Conservation (phyloP, 2,797 vertebrate genomes). For the Diglossa cyanea region DNA sequence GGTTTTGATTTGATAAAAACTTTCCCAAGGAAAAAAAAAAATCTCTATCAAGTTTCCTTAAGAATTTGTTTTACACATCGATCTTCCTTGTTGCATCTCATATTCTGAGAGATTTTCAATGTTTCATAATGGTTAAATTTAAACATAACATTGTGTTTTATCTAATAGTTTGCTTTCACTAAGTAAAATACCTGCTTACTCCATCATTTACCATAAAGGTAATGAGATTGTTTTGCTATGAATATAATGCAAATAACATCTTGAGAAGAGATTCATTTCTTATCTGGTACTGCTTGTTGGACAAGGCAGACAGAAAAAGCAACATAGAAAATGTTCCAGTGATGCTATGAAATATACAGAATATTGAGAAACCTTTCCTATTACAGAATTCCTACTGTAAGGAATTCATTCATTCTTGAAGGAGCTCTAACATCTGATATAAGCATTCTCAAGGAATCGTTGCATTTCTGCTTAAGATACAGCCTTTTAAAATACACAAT, state of each 20-base stretch:
- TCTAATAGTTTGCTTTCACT: constrained; percentile 53
- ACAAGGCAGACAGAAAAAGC: constrained; percentile 46
- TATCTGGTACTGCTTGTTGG: constrained; percentile 5
- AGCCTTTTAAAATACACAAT: background rate
- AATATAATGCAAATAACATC: constrained; percentile 27
- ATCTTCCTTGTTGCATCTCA: background rate
- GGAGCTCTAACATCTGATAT: constrained; percentile 51
- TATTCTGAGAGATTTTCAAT: constrained; percentile 7
- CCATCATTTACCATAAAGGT: background rate
- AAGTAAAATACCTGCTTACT: background rate
- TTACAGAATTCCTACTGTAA: constrained; percentile 64
- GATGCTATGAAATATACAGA: constrained; percentile 46
- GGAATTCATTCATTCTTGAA: constrained; percentile 52
- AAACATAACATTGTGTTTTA: background rate
- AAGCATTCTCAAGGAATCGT: constrained; percentile 42
- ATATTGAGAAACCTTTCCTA: constrained; percentile 34
- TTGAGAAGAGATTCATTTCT: background rate
- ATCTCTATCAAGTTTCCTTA: constrained; percentile 24
- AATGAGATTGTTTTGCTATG: constrained; percentile 18
- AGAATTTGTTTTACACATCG: background rate
- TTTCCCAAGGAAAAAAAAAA: constrained; percentile 58
- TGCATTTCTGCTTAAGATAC: constrained; percentile 14
- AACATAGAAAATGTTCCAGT: constrained; percentile 15
- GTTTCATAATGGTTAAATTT: constrained; percentile 36
- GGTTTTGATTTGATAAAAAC: constrained; percentile 68